phyloP scores from a whole-genome alignment of 2,888 invertebrate genomes.

The Ophioninae sp. region DNA sequence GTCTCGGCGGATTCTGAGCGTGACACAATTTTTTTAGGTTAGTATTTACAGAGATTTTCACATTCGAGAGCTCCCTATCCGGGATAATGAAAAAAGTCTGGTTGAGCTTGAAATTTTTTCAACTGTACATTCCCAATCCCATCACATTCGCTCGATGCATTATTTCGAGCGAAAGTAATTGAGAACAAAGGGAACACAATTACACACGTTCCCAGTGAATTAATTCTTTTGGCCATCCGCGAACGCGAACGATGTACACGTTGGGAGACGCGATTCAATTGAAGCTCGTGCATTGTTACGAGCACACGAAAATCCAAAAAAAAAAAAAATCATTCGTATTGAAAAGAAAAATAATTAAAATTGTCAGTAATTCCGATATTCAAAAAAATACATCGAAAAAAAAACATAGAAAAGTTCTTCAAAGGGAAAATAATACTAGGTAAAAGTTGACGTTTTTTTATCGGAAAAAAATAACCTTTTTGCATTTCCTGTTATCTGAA shows the following conservation, averaged over 20 bases:
- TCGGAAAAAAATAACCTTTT: too few species aligned
- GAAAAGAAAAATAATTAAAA: too few species aligned
- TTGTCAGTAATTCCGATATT: too few species aligned
- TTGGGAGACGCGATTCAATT: neutral
- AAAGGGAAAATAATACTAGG: too few species aligned
- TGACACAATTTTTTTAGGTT: neutral
- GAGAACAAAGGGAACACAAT: constrained; percentile 4
- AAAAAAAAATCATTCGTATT: neutral
- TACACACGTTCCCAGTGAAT: neutral
- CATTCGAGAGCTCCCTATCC: neutral
- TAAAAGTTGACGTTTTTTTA: too few species aligned
- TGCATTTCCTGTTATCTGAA: too few species aligned
- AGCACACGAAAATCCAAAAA: neutral
- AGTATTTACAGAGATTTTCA: constrained; percentile 5
- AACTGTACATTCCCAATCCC: constrained; percentile 17
- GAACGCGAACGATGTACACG: neutral
- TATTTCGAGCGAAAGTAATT: constrained; percentile 27
- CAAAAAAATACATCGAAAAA: too few species aligned
- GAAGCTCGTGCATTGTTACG: neutral
- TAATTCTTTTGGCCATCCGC: neutral
- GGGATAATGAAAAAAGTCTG: neutral
- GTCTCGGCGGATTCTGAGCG: neutral
- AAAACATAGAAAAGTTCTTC: too few species aligned
- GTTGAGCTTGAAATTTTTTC: constrained; percentile 8
- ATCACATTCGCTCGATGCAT: neutral